phyloP scores from a whole-genome alignment of 1,140 invertebrate species.

The Vollenhovia emeryi region DNA sequence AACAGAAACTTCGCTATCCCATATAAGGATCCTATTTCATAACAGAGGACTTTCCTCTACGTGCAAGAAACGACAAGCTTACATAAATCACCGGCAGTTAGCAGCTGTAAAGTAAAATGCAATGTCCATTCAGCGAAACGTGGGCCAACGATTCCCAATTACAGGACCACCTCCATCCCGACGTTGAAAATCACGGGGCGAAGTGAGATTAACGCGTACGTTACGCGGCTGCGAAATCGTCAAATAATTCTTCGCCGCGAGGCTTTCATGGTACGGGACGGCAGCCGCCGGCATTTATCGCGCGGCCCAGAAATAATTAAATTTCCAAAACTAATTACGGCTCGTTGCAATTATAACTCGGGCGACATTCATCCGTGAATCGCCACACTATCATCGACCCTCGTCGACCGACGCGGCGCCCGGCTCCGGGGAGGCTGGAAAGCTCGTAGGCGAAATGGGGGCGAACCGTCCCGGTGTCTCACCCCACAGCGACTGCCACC shows the following conservation, averaged over 20 bases:
- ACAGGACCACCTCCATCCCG: not conserved
- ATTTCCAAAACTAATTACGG: conserved; percentile 81
- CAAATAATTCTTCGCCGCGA: conserved; percentile 67
- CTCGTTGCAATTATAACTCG: conserved; percentile 79
- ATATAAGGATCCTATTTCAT: too few species aligned
- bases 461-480: conserved; percentile 42
- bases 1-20: too few species aligned
- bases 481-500: not conserved
- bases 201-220: conserved; percentile 61
- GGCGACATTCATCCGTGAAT: conserved; percentile 71
- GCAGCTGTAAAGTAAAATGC: not conserved
- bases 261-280: conserved; percentile 15
- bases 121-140: not conserved
- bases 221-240: conserved; percentile 52
- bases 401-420: not conserved
- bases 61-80: conserved; percentile 20
- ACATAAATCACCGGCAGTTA: conserved; percentile 2
- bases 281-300: conserved; percentile 67
- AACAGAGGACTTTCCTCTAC: too few species aligned
- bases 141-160: conserved; percentile 2
- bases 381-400: conserved; percentile 37
- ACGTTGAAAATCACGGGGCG: too few species aligned
- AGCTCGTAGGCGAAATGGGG: not conserved
- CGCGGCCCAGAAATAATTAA: conserved; percentile 77
- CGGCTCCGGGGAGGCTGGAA: not conserved